Evolutionary conservation across 2,797 vertebrate genomes (phyloP).

Genomic region (Chiloscyllium punctatum): DNA sequence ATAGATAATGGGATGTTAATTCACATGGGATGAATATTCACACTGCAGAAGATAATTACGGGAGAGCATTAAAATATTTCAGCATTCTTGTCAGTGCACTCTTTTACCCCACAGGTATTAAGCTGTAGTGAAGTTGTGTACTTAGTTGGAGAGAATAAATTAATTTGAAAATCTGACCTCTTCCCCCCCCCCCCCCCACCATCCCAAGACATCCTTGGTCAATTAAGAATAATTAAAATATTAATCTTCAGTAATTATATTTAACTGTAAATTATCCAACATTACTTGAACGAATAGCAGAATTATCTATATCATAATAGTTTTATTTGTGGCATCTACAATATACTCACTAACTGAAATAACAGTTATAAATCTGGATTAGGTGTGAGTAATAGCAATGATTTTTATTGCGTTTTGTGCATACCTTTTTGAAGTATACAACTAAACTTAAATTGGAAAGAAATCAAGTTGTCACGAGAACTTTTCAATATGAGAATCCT

Average conservation of each 20-base stretch:
- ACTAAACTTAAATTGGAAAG: neutral
- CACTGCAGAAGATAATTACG: neutral
- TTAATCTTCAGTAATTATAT: neutral
- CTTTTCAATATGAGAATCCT: neutral
- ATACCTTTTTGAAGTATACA: neutral
- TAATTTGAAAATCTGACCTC: neutral
- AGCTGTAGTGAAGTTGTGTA: neutral
- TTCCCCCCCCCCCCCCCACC: too few relatives aligned
- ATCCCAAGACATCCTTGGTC: neutral
- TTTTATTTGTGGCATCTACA: neutral
- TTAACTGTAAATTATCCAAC: neutral
- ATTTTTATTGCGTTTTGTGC: neutral
- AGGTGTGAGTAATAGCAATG: neutral
- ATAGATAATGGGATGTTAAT: neutral
- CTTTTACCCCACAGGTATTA: neutral
- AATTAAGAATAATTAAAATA: neutral
- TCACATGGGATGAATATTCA: neutral
- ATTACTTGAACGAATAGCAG: neutral
- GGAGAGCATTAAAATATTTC: neutral
- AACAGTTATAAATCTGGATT: neutral
- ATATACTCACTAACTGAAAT: neutral
- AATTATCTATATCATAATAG: neutral
- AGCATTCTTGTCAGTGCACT: neutral
- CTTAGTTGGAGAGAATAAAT: neutral
- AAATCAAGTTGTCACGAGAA: neutral